Evolutionary conservation across 1,140 invertebrate genomes (phyloP).

Genomic region (Drosophila melanica): DNA sequence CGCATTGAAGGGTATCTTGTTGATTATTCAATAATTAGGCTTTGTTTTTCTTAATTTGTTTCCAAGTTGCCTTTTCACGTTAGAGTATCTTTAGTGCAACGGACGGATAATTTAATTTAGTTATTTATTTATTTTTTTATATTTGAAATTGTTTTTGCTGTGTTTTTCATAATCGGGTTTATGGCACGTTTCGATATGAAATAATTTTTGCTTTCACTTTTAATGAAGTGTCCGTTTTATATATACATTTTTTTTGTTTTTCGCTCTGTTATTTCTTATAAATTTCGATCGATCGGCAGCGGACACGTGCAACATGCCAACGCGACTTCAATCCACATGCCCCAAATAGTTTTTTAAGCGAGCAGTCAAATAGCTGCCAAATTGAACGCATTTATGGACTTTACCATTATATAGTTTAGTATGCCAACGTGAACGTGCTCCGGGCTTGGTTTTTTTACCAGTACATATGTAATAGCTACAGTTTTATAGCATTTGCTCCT

Average conservation of each 20-base stretch:
- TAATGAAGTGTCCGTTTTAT: slow-evolving; percentile 63
- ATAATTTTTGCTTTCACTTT: slow-evolving; percentile 82
- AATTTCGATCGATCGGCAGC: slow-evolving; percentile 62
- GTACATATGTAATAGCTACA: slow-evolving; percentile 9
- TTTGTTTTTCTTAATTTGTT: not conserved
- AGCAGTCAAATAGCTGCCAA: slow-evolving; percentile 11
- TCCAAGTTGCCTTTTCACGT: not conserved
- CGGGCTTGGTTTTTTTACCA: not conserved
- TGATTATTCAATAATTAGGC: slow-evolving; percentile 14
- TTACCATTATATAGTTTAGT: slow-evolving; percentile 54
- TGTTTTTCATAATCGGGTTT: slow-evolving; percentile 75
- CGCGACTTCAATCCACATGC: slow-evolving; percentile 50
- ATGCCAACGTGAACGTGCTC: slow-evolving; percentile 42
- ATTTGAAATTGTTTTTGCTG: slow-evolving; percentile 58
- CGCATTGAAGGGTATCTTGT: not conserved
- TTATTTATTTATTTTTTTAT: slow-evolving; percentile 50
- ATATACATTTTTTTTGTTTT: slow-evolving; percentile 3
- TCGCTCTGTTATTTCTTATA: slow-evolving; percentile 54
- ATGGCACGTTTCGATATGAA: slow-evolving; percentile 72
- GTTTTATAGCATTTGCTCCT: slow-evolving; percentile 17
- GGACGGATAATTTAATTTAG: slow-evolving; percentile 24
- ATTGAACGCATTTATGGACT: slow-evolving; percentile 39
- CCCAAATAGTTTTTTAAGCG: slow-evolving; percentile 54
- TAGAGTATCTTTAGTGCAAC: slow-evolving; percentile 44
- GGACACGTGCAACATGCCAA: slow-evolving; percentile 77